Base-by-base conservation (phyloP, 2,113 vertebrate species). In the Acrocephalus arundinaceus region DNA sequence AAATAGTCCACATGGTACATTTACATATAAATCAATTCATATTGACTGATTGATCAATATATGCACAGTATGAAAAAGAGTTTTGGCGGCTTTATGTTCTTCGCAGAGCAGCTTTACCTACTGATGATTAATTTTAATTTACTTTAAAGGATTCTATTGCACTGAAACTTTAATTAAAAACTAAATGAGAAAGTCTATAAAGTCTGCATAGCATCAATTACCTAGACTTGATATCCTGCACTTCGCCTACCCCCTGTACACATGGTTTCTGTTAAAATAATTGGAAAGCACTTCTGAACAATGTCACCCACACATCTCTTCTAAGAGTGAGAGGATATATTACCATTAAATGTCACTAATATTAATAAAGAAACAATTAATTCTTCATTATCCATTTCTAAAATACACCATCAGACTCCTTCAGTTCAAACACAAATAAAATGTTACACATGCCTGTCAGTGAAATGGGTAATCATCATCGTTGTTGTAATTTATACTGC, bases 251-350 rank as follows among this genome's bases (percentile, higher is more conserved):
- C 92, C 96, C 90, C 77, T 65, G 67, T 81, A 95, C 97, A 98
- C 97, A 90, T 97, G 97, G 85, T 97, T 98, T 96, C 96, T 87
- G 94, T 98, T 98, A 97, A 95, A 97, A 85, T 89, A 95, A 95
- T 63, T 71, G 87, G 96, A 97, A 95, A 86, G 97, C 62, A 62
- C 85, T 97, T 97, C 97, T 98, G 97, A 98, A 94, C 76, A 97
- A 97, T 92, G 74, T 98, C 98, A 98, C 93, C 92, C 96, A 97
- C 97, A 98, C 93, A 59, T 97, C 89, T 89, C 97, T 95, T 97
- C 94, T 79, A 85, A 80, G 67, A 97, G 84, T 68, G 81, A 97
- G 93, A 95, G 89, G 89, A 96, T 96, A 93, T 97, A 97, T 96
- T 95, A 90, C 96, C 88, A 90, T 95, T 96, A 97, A 97, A 97